A percentile compares a stretch with the other conserved stretches of the same genome.
These are phyloP conservation scores for Cyprinodon diabolis DNA, from an alignment of 2,797 vertebrate species.

Conservation along the genomic window DNA sequence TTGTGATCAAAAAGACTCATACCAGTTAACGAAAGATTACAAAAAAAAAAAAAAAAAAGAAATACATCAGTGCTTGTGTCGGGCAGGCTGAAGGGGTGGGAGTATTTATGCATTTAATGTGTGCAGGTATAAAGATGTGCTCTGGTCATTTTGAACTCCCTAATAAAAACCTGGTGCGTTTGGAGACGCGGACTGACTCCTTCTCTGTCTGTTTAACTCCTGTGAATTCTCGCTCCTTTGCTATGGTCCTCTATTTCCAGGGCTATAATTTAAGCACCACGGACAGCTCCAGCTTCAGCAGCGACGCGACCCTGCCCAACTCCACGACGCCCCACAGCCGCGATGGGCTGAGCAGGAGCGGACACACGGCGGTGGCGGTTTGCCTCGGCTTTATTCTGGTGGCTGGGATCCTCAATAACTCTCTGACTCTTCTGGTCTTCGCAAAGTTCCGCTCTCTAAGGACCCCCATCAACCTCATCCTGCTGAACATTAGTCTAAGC, in stretches of 20 bases:
- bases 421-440: conserved; percentile 76
- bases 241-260: conserved; percentile 66
- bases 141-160: conserved; percentile 16
- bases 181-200: conserved; percentile 4
- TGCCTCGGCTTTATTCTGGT: conserved; percentile 79
- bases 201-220: conserved; percentile 5
- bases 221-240: conserved; percentile 14
- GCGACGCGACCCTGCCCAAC: conserved; percentile 34
- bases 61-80: neutral
- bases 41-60: neutral
- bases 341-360: conserved; percentile 67
- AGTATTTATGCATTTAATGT: conserved; percentile 6
- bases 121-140: conserved; percentile 37
- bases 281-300: conserved; percentile 56
- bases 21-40: neutral
- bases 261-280: conserved; percentile 69
- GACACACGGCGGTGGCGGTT: conserved; percentile 77
- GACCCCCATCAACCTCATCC: conserved; percentile 82
- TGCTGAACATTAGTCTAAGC: conserved; percentile 83
- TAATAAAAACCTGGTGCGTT: neutral
- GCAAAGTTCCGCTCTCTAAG: conserved; percentile 76
- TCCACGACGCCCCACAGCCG: conserved; percentile 31
- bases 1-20: conserved; percentile 9
- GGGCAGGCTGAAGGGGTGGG: conserved; percentile 8
- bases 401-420: conserved; percentile 77